A percentile compares a stretch with the other conserved stretches of the same genome.
Evolutionary conservation across 2,888 invertebrate species (phyloP).

Genomic region (Troides helena): DNA sequence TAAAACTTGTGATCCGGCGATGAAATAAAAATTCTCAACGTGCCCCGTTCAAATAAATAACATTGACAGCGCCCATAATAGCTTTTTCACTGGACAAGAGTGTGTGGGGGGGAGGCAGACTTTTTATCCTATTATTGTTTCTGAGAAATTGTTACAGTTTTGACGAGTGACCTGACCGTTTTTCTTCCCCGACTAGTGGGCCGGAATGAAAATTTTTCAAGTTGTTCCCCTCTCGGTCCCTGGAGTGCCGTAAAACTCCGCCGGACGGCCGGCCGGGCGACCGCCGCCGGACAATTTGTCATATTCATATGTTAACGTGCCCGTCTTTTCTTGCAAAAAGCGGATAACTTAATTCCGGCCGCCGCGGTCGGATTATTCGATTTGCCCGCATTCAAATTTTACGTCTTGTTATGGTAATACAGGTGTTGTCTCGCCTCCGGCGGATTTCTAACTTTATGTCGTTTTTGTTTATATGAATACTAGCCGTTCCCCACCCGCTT

Average conservation of each 20-base stretch:
- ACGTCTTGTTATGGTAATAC: slow-evolving; percentile 79
- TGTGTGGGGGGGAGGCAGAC: slow-evolving; percentile 45
- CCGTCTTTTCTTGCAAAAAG: slow-evolving; percentile 80
- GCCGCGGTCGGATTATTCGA: slow-evolving; percentile 69
- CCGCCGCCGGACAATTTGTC: slow-evolving; percentile 78
- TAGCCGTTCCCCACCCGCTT: too few relatives aligned
- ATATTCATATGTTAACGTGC: slow-evolving; percentile 81
- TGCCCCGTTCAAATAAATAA: slow-evolving; percentile 75
- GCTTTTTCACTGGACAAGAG: slow-evolving; percentile 65
- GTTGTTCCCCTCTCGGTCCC: slow-evolving; percentile 71
- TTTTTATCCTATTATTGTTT: slow-evolving; percentile 77
- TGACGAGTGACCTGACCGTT: slow-evolving; percentile 78
- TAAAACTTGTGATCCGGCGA: slow-evolving; percentile 76
- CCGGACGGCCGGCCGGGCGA: slow-evolving; percentile 63
- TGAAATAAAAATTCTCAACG: slow-evolving; percentile 75
- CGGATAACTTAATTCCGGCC: slow-evolving; percentile 76
- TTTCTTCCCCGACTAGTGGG: slow-evolving; percentile 69
- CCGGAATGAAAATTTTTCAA: slow-evolving; percentile 80
- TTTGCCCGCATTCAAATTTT: slow-evolving; percentile 79
- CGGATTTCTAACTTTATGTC: slow-evolving; percentile 41
- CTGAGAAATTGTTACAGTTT: slow-evolving; percentile 80
- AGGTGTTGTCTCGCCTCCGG: slow-evolving; percentile 71
- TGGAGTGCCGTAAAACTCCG: slow-evolving; percentile 77
- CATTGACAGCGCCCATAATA: slow-evolving; percentile 76
- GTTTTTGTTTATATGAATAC: too few relatives aligned